Evolutionary conservation across 2,797 vertebrate genomes (phyloP).

Genomic region (Antennarius maculatus): DNA sequence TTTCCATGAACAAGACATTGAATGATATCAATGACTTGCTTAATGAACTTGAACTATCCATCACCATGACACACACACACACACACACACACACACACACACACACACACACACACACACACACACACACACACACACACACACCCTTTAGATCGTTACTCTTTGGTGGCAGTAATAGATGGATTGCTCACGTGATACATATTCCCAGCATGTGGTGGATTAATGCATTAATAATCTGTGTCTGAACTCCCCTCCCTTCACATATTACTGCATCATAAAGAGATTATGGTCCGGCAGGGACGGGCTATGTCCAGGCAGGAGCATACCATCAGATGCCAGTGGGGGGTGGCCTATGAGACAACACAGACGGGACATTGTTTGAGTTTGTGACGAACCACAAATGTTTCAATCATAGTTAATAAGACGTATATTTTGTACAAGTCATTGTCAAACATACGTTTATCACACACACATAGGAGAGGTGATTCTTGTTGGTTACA

Average conservation of each 20-base stretch:
- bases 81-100: neutral
- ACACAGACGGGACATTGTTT: slow-evolving; percentile 3
- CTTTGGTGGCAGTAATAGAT: slow-evolving; percentile 46
- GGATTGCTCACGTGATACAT: slow-evolving; percentile 55
- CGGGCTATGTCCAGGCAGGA: slow-evolving; percentile 66
- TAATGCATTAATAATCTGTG: slow-evolving; percentile 74
- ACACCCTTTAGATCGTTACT: slow-evolving; percentile 38
- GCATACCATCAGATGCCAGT: slow-evolving; percentile 68
- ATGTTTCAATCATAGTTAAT: slow-evolving; percentile 1
- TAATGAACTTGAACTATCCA: neutral
- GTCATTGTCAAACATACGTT: slow-evolving; percentile 5
- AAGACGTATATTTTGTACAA: neutral
- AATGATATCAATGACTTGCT: neutral
- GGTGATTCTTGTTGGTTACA: slow-evolving; percentile 12
- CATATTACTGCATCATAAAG: slow-evolving; percentile 70
- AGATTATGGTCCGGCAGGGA: slow-evolving; percentile 74
- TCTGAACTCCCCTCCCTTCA: slow-evolving; percentile 33
- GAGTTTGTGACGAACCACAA: slow-evolving; percentile 9
- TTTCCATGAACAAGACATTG: slow-evolving; percentile 6
- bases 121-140: neutral
- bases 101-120: neutral
- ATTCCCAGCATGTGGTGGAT: slow-evolving; percentile 73
- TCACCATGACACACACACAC: neutral
- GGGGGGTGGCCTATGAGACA: slow-evolving; percentile 32
- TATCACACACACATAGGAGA: neutral